A percentile compares a stretch with the other conserved stretches of the same genome.
phyloP scores from a whole-genome alignment of 2,113 vertebrate genomes.

The Merops nubicus region DNA sequence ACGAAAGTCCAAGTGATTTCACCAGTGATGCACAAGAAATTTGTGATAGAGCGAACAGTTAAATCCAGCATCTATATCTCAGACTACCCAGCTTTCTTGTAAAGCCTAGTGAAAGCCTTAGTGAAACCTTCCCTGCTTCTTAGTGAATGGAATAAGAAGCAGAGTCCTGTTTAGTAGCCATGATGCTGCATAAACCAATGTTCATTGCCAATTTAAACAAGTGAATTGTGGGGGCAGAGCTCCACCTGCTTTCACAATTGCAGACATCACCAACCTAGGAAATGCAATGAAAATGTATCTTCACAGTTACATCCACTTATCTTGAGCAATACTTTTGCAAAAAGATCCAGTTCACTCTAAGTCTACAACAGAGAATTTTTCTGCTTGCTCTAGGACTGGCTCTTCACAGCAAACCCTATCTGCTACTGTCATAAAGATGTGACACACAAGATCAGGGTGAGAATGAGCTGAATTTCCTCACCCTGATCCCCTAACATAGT shows the following conservation, averaged over 20 bases:
- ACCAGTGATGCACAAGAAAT: background rate
- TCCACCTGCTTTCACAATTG: background rate
- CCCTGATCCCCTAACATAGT: background rate
- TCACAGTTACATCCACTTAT: background rate
- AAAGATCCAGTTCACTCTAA: background rate
- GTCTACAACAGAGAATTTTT: background rate
- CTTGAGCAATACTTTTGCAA: background rate
- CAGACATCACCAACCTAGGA: background rate
- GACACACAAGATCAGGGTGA: background rate
- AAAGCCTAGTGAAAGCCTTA: too few relatives aligned
- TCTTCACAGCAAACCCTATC: background rate
- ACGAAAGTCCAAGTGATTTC: background rate
- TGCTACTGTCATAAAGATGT: background rate
- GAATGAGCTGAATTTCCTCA: background rate
- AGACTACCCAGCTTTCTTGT: background rate
- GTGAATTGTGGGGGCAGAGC: background rate
- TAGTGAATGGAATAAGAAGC: background rate
- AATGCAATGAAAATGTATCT: background rate
- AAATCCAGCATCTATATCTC: background rate
- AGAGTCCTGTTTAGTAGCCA: background rate
- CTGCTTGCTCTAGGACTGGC: background rate
- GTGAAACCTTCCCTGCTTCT: too few relatives aligned
- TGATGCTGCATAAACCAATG: background rate
- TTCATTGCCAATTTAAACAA: background rate
- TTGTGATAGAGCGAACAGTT: background rate